These are phyloP conservation scores for Bos taurus DNA, from an alignment of 2,113 vertebrate genomes.

Conservation along the genomic window ARS-UCD2.0 NC_037348.1:12926501-12927000, in stretches of 20 bases:
- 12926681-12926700: not conserved
- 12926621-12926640: not conserved
- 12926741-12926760: not conserved
- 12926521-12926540: not conserved
- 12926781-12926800: not conserved
- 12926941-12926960: not conserved
- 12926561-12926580: fast-evolving
- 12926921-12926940: not conserved
- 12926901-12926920: not conserved
- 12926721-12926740: not conserved
- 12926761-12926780: not conserved
- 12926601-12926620: not conserved
- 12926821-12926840: not conserved
- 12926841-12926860: not conserved
- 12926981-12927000: not conserved
- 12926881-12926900: not conserved
- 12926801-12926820: not conserved
- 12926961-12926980: not conserved
- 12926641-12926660: not conserved
- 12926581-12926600: not conserved
- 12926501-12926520: not conserved
- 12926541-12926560: not conserved
- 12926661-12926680: not conserved
- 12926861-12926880: not conserved
- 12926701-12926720: not conserved